phyloP scores from a whole-genome alignment of 2,888 invertebrate genomes.

The Himalopsyche tibetana region DNA sequence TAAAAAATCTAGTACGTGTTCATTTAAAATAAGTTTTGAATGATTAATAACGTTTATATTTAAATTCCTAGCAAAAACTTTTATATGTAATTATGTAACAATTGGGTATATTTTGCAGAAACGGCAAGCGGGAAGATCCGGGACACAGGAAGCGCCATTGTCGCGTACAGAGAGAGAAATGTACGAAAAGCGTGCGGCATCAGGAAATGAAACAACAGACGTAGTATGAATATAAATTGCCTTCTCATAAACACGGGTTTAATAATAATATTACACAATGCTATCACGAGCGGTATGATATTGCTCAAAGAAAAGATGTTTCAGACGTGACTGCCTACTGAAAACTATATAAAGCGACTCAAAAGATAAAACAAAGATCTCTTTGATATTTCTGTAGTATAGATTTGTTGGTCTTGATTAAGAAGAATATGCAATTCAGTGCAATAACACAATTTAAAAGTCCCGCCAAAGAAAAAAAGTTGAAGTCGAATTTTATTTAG shows the following conservation, averaged over 20 bases:
- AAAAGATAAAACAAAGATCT: too few species aligned
- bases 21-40: too few species aligned
- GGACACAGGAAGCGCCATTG: conserved; percentile 22
- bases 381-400: too few species aligned
- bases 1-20: too few species aligned
- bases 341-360: neutral
- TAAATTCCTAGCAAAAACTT: too few species aligned
- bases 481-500: too few species aligned
- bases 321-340: conserved; percentile 7
- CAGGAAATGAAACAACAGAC: conserved; percentile 66
- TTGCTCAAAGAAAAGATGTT: conserved; percentile 31
- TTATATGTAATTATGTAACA: neutral
- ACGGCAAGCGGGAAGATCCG: conserved; percentile 19
- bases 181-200: conserved; percentile 56
- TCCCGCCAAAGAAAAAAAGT: too few species aligned
- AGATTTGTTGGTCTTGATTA: too few species aligned
- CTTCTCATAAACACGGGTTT: conserved; percentile 63
- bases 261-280: conserved; percentile 48
- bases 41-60: too few species aligned
- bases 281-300: conserved; percentile 19
- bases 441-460: too few species aligned
- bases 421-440: too few species aligned
- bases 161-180: conserved; percentile 44
- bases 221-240: conserved; percentile 65
- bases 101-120: conserved; percentile 24